Conservation (phyloP, 1,140 invertebrate genomes). For the Nephila pilipes region DNA sequence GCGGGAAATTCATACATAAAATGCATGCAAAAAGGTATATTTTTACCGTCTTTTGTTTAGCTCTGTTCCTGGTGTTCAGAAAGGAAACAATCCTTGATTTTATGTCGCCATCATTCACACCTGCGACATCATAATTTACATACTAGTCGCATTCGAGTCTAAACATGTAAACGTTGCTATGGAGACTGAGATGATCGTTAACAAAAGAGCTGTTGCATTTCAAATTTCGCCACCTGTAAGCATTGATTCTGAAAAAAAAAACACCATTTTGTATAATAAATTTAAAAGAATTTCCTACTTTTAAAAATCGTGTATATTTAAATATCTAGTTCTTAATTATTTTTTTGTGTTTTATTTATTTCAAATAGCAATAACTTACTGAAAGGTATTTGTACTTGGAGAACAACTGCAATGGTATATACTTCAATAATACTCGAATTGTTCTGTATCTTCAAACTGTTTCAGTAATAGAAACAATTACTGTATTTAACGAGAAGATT, state of each 20-base stretch:
- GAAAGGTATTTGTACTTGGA: too few species aligned
- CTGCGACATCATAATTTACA: not conserved
- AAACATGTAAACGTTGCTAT: not conserved
- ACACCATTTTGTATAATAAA: not conserved
- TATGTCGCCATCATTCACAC: conserved; percentile 39
- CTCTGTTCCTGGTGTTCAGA: not conserved
- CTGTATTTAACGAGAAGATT: too few species aligned
- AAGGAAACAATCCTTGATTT: conserved; percentile 24
- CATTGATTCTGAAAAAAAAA: not conserved
- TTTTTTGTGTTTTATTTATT: too few species aligned
- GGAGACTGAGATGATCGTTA: conserved; percentile 36
- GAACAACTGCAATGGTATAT: too few species aligned
- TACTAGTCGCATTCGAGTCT: not conserved
- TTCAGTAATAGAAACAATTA: too few species aligned
- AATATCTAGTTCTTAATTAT: too few species aligned
- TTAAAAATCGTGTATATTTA: not conserved
- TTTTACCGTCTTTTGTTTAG: not conserved
- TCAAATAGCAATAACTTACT: too few species aligned
- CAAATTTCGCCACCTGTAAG: not conserved
- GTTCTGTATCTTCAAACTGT: too few species aligned
- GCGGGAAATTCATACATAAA: too few species aligned
- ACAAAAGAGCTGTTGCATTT: conserved; percentile 17
- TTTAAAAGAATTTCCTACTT: not conserved
- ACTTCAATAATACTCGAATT: too few species aligned
- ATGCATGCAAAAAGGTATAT: too few species aligned